A percentile compares a stretch with the other conserved stretches of the same genome.
Conservation (phyloP, 1,140 invertebrate genomes). For the Plodia interpunctella region DNA sequence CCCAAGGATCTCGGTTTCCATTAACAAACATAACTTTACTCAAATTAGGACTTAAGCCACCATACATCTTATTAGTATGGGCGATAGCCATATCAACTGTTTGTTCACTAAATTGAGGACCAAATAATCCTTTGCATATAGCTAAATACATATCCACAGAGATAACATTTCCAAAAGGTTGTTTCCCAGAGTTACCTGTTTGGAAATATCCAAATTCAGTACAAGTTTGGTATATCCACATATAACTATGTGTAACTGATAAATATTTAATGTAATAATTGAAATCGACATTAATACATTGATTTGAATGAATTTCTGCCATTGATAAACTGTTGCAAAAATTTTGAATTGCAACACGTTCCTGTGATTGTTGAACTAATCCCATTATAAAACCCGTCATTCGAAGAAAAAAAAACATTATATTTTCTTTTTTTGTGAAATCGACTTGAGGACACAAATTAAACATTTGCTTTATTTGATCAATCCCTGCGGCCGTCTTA, state of each 20-base stretch:
- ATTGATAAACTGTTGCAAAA: slow-evolving; percentile 34
- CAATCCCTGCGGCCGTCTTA: slow-evolving; percentile 36
- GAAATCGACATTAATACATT: slow-evolving; percentile 41
- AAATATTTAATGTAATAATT: slow-evolving; percentile 35
- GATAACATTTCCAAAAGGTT: slow-evolving; percentile 83
- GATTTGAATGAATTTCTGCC: background rate
- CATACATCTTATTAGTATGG: slow-evolving; percentile 80
- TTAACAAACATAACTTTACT: slow-evolving; percentile 81
- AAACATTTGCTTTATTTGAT: slow-evolving; percentile 43
- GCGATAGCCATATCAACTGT: slow-evolving; percentile 68
- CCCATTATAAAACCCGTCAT: slow-evolving; percentile 33
- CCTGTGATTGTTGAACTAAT: slow-evolving; percentile 43
- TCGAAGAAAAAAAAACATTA: slow-evolving; percentile 42
- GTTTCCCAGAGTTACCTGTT: slow-evolving; percentile 79
- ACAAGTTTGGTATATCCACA: slow-evolving; percentile 90
- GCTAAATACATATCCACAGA: slow-evolving; percentile 59
- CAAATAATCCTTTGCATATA: slow-evolving; percentile 44
- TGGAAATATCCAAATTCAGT: slow-evolving; percentile 92
- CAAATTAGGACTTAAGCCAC: slow-evolving; percentile 76
- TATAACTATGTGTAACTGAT: slow-evolving; percentile 28
- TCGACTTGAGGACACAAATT: slow-evolving; percentile 49
- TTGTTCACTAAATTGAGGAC: slow-evolving; percentile 48
- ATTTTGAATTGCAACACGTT: slow-evolving; percentile 26
- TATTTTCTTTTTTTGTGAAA: slow-evolving; percentile 41
- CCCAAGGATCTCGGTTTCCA: slow-evolving; percentile 82